A percentile compares a stretch with the other conserved stretches of the same genome.
These are phyloP conservation scores for Ophiothrix spiculata DNA, from an alignment of 35 echinoderm and acorn worm species.

Conservation along the genomic window DNA sequence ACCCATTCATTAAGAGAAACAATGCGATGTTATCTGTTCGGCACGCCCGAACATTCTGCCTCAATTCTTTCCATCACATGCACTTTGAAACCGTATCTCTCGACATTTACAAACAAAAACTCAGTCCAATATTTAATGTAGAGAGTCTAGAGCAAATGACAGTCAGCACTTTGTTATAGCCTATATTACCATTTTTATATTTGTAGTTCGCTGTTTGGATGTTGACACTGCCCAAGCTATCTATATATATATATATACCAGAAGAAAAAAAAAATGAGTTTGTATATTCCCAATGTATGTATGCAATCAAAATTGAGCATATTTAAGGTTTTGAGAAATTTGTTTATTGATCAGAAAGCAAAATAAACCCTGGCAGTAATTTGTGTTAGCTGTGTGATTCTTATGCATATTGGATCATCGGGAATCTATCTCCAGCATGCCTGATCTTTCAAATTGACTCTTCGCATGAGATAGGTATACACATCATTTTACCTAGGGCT, in stretches of 20 bases:
- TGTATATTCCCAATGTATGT: slow-evolving; percentile 40
- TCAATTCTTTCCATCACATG: slow-evolving; percentile 34
- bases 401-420: slow-evolving; percentile 3
- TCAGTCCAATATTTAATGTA: slow-evolving; percentile 76
- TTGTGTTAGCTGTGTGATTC: slow-evolving; percentile 15
- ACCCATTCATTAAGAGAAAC: slow-evolving; percentile 7
- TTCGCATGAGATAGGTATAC: too few relatives aligned
- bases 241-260: too few relatives aligned
- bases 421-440: background rate
- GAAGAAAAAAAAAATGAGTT: slow-evolving; percentile 60
- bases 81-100: slow-evolving; percentile 82
- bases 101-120: slow-evolving; percentile 68
- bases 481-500: background rate
- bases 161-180: slow-evolving; percentile 76
- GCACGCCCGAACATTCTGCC: slow-evolving; percentile 24
- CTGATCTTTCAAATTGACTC: too few relatives aligned
- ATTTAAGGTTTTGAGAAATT: slow-evolving; percentile 64
- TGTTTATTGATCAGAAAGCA: slow-evolving; percentile 61
- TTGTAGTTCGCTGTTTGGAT: slow-evolving; percentile 82
- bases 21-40: background rate
- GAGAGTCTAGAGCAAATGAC: slow-evolving; percentile 65
- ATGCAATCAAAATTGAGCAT: slow-evolving; percentile 60
- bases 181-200: slow-evolving; percentile 99
- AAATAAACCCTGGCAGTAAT: slow-evolving; percentile 38
- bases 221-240: slow-evolving; percentile 76